phyloP scores from a whole-genome alignment of 2,888 invertebrate species.

The Amblyjoppa fuscipennis region DNA sequence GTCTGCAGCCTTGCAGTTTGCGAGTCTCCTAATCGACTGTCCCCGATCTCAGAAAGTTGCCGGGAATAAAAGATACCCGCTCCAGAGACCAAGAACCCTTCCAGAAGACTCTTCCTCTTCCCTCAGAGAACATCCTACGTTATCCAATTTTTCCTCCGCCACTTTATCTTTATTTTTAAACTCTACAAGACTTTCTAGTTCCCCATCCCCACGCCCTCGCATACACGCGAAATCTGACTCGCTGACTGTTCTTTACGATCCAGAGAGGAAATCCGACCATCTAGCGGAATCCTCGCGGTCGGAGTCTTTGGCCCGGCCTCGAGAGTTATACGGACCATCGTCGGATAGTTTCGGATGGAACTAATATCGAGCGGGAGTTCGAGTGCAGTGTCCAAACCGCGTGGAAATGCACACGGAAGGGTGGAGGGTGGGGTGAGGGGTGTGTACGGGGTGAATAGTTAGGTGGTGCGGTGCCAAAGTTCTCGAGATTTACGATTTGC shows the following conservation, averaged over 20 bases:
- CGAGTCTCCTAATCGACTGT: constrained; percentile 31
- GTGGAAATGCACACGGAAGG: constrained; percentile 46
- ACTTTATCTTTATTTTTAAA: constrained; percentile 19
- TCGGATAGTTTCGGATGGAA: constrained; percentile 52
- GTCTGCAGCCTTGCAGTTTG: constrained; percentile 6
- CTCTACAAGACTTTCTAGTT: constrained; percentile 43
- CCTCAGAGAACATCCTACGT: constrained; percentile 14
- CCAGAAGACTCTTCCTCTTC: background rate
- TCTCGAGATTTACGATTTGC: constrained; percentile 62
- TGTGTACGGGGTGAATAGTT: constrained; percentile 35
- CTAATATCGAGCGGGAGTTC: constrained; percentile 45
- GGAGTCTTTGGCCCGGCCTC: background rate
- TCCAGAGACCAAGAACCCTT: constrained; percentile 15
- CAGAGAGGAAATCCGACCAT: background rate
- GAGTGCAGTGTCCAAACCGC: background rate
- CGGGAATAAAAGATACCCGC: constrained; percentile 13
- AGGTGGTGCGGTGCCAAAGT: constrained; percentile 48
- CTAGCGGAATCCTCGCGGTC: constrained; percentile 15
- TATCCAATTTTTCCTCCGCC: constrained; percentile 33
- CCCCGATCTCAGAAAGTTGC: constrained; percentile 37
- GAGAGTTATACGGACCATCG: background rate
- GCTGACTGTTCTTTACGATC: constrained; percentile 59
- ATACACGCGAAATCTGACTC: constrained; percentile 21
- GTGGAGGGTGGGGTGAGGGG: too few relatives aligned
- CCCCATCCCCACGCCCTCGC: background rate